These are phyloP conservation scores for Acanthornis magna DNA, from an alignment of 2,797 vertebrate genomes.

Conservation along the genomic window DNA sequence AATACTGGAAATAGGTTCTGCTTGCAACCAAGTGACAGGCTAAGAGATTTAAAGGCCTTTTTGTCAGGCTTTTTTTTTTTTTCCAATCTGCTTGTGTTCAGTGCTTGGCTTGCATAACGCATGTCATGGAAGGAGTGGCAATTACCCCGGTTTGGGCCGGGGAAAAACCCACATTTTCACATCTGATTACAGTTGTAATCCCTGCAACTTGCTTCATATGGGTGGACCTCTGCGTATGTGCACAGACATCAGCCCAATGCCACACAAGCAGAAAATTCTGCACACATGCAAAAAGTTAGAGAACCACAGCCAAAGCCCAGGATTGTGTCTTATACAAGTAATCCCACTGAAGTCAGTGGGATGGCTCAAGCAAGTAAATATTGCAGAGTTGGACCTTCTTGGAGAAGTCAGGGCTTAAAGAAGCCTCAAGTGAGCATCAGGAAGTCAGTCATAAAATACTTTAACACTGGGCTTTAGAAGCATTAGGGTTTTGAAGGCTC, in stretches of 20 bases:
- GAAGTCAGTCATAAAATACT: constrained; percentile 53
- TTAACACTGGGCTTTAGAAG: constrained; percentile 37
- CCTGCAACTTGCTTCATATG: constrained; percentile 63
- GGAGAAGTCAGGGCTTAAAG: not conserved
- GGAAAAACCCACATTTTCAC: constrained; percentile 65
- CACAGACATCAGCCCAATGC: constrained; percentile 48
- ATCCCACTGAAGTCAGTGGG: constrained; percentile 58
- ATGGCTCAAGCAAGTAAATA: constrained; percentile 49
- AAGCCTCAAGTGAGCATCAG: constrained; percentile 32
- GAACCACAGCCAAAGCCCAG: constrained; percentile 37
- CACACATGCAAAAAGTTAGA: constrained; percentile 58
- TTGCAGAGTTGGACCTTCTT: constrained; percentile 16
- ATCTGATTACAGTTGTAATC: constrained; percentile 69
- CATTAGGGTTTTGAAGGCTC: not conserved
- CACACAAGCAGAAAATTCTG: constrained; percentile 68
- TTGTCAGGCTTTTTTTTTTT: not conserved
- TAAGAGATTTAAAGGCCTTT: not conserved
- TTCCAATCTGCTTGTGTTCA: constrained; percentile 1
- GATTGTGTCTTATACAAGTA: constrained; percentile 51
- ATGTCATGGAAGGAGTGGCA: constrained; percentile 56
- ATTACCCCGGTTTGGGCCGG: constrained; percentile 54
- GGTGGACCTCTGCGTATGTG: constrained; percentile 54
- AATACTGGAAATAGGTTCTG: constrained; percentile 15
- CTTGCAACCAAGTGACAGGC: not conserved
- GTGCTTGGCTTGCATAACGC: constrained; percentile 29